Percentiles rank a stretch among this genome's conserved stretches.
Evolutionary conservation across 2,113 vertebrate species (phyloP).

Genomic region (Origma solitaria): DNA sequence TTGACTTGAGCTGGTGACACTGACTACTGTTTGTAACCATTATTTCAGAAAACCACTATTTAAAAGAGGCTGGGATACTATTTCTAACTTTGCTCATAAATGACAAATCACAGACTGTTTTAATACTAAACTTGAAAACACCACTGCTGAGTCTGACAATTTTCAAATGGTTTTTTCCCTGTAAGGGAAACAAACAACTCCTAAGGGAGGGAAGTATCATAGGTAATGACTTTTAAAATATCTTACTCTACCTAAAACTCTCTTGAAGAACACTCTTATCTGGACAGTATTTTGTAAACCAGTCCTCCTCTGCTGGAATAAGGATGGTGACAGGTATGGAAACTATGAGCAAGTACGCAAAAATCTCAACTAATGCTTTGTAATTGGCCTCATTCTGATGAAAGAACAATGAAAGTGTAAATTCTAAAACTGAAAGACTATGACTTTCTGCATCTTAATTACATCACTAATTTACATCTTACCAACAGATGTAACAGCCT

Average conservation of each 20-base stretch:
- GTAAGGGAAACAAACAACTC: neutral
- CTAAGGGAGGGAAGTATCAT: neutral
- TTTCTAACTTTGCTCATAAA: neutral
- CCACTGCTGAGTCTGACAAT: neutral
- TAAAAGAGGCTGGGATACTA: neutral
- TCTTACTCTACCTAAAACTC: rapidly evolving
- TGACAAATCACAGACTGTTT: neutral
- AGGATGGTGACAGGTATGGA: neutral
- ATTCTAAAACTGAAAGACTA: neutral
- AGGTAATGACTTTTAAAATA: neutral
- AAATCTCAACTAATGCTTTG: neutral
- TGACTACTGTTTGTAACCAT: neutral
- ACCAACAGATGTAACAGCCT: neutral
- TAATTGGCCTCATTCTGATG: neutral
- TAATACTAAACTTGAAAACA: neutral
- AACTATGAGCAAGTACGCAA: neutral
- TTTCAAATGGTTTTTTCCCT: neutral
- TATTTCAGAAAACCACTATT: neutral
- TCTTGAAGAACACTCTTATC: neutral
- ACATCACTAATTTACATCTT: neutral
- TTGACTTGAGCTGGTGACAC: neutral
- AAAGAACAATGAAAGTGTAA: neutral
- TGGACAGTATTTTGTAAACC: neutral
- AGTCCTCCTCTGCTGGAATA: neutral
- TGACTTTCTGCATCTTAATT: neutral